phyloP scores from a whole-genome alignment of 1,140 invertebrate genomes.

The Hyles euphorbiae region DNA sequence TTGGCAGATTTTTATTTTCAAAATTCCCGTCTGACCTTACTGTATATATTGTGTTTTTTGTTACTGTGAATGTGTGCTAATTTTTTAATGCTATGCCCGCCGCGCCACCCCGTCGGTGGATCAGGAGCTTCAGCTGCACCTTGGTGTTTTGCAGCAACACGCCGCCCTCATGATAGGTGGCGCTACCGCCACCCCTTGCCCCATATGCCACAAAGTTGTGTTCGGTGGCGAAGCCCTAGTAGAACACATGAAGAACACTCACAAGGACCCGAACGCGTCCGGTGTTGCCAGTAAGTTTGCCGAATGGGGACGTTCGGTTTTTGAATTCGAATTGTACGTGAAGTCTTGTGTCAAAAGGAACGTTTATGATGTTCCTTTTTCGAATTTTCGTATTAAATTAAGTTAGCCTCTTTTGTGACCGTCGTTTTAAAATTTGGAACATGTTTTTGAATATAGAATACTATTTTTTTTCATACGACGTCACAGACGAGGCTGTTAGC shows the following conservation, averaged over 20 bases:
- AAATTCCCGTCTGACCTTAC: constrained; percentile 49
- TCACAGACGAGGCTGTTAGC: constrained; percentile 55
- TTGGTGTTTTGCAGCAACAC: constrained; percentile 94
- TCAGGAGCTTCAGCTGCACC: constrained; percentile 89
- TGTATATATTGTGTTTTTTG: constrained; percentile 38
- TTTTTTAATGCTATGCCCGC: constrained; percentile 66
- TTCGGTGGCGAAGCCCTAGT: constrained; percentile 93
- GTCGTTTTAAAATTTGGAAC: constrained; percentile 14
- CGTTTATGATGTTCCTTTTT: constrained; percentile 47
- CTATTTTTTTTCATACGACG: constrained; percentile 5
- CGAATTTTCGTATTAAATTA: constrained; percentile 33
- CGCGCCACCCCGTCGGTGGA: constrained; percentile 54
- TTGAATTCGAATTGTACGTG: constrained; percentile 10
- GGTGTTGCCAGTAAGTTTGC: constrained; percentile 91
- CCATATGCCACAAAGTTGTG: constrained; percentile 95
- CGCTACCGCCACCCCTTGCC: constrained; percentile 91
- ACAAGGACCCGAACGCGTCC: constrained; percentile 93
- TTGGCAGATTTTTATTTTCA: constrained; percentile 41
- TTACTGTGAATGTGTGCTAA: constrained; percentile 53
- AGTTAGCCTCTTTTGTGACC: constrained; percentile 37
- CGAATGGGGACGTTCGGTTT: constrained; percentile 39
- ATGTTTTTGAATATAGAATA: constrained; percentile 3
- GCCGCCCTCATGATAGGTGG: constrained; percentile 91
- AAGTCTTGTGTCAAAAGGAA: constrained; percentile 30
- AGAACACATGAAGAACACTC: constrained; percentile 96